Percentiles rank a stretch among this genome's conserved stretches.
Evolutionary conservation across 1,140 invertebrate species (phyloP).

Genomic region (Neelides sp.): DNA sequence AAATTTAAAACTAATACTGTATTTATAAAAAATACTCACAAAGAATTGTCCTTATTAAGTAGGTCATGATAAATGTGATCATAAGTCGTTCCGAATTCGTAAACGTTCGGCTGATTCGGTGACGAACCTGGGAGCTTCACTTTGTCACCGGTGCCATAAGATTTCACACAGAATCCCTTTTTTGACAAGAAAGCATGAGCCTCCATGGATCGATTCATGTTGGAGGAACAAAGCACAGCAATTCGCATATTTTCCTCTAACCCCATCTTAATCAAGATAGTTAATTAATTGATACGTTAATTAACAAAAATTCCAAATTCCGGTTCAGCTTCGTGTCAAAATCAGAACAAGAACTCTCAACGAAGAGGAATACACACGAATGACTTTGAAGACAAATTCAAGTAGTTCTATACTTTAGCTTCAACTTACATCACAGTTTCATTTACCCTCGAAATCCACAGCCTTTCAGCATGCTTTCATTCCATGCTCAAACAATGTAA

Average conservation of each 20-base stretch:
- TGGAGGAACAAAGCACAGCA: constrained; percentile 95
- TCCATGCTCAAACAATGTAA: too few relatives aligned
- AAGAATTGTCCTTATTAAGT: constrained; percentile 67
- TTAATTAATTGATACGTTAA: too few relatives aligned
- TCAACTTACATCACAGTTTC: too few relatives aligned
- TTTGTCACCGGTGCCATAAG: constrained; percentile 94
- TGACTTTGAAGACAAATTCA: too few relatives aligned
- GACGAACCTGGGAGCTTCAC: constrained; percentile 93
- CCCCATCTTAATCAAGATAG: too few relatives aligned
- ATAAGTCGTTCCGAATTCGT: constrained; percentile 92
- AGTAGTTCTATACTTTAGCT: too few relatives aligned
- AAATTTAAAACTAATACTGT: not conserved
- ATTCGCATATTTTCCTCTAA: constrained; percentile 51
- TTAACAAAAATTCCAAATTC: too few relatives aligned
- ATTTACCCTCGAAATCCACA: too few relatives aligned
- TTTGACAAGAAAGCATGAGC: constrained; percentile 92
- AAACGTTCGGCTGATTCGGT: constrained; percentile 90
- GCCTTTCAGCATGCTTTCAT: too few relatives aligned
- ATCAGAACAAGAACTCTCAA: too few relatives aligned
- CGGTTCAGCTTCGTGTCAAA: too few relatives aligned
- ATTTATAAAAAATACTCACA: constrained; percentile 43
- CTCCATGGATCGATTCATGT: constrained; percentile 99
- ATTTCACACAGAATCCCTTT: constrained; percentile 90
- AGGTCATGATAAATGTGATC: constrained; percentile 97
- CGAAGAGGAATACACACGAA: too few relatives aligned